A percentile compares a stretch with the other conserved stretches of the same genome.
Evolutionary conservation across 2,888 invertebrate species (phyloP).

Genomic region (Caenorhabditis sp.): DNA sequence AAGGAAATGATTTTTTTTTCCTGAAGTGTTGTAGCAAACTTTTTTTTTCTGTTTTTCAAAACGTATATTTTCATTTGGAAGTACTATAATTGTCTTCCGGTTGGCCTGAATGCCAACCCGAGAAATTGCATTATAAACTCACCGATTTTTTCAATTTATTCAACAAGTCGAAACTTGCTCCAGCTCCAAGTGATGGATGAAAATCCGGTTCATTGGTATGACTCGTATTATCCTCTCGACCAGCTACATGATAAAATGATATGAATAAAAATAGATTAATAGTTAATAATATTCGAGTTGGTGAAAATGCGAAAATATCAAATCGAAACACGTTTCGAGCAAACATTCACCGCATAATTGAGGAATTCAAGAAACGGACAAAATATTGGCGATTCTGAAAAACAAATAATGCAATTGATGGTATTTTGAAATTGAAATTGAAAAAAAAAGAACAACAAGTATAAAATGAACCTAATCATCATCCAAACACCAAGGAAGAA

Average conservation of each 20-base stretch:
- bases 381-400: neutral
- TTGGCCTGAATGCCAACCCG: too few relatives aligned
- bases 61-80: too few relatives aligned
- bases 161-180: neutral
- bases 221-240: neutral
- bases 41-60: too few relatives aligned
- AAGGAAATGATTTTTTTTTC: too few relatives aligned
- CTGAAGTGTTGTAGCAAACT: too few relatives aligned
- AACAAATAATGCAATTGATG: neutral
- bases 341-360: neutral
- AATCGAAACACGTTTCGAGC: neutral
- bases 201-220: neutral
- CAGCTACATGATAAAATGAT: neutral
- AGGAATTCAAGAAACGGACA: too few relatives aligned
- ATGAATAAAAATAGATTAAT: neutral
- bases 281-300: neutral
- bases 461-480: neutral
- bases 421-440: too few relatives aligned
- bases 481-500: neutral
- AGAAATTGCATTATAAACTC: too few relatives aligned
- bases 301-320: neutral
- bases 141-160: neutral
- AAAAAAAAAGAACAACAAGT: neutral
- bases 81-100: too few relatives aligned
- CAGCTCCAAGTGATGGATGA: constrained; percentile 2